Evolutionary conservation across 2,888 invertebrate genomes (phyloP).

Genomic region (Diaphora mendica): DNA sequence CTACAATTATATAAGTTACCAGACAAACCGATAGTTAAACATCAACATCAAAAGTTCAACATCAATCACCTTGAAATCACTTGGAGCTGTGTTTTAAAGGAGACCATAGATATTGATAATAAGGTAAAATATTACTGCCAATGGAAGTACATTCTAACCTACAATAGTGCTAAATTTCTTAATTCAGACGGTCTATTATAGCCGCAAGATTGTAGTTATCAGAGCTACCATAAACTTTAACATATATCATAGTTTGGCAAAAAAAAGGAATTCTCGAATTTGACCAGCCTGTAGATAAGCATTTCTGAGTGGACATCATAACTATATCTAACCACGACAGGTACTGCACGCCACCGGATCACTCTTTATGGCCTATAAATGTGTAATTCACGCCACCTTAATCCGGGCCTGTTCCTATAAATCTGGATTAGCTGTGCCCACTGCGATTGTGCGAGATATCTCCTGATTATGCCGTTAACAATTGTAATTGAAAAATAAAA

Average conservation of each 20-base stretch:
- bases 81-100: background rate
- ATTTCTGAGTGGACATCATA: slow-evolving; percentile 72
- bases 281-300: slow-evolving; percentile 57
- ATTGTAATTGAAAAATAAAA: slow-evolving; percentile 86
- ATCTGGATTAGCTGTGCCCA: slow-evolving; percentile 83
- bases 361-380: slow-evolving; percentile 86
- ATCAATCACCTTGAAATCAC: background rate
- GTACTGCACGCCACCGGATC: slow-evolving; percentile 83
- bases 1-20: background rate
- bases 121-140: too few species aligned
- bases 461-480: slow-evolving; percentile 85
- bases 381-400: slow-evolving; percentile 86
- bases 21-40: background rate
- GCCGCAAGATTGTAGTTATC: background rate
- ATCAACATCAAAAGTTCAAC: background rate
- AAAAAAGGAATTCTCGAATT: background rate
- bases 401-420: slow-evolving; percentile 83
- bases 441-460: slow-evolving; percentile 78
- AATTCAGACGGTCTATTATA: background rate
- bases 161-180: background rate
- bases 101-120: background rate
- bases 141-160: background rate
- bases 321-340: slow-evolving; percentile 77
- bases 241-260: background rate
- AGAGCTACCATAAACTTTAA: background rate